phyloP scores from a whole-genome alignment of 1,140 invertebrate genomes.

The Drosophila mayri region DNA sequence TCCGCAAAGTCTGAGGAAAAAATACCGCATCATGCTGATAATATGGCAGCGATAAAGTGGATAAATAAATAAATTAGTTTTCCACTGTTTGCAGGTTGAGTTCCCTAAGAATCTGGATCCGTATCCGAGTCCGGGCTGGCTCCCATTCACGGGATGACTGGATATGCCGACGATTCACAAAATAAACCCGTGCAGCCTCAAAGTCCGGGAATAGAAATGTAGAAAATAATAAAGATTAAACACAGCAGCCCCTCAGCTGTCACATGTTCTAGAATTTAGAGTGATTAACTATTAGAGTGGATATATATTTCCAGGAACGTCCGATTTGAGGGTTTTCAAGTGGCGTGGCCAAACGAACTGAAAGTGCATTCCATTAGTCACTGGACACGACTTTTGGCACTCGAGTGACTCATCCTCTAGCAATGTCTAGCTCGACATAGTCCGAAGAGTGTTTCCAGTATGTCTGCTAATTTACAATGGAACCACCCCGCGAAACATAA shows the following conservation, averaged over 20 bases:
- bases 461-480: conserved; percentile 19
- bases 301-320: conserved; percentile 15
- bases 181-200: conserved; percentile 23
- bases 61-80: conserved; percentile 35
- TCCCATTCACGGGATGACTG: conserved; percentile 27
- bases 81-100: conserved; percentile 7
- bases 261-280: conserved; percentile 33
- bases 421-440: conserved; percentile 21
- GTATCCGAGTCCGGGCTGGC: not conserved
- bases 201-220: conserved; percentile 17
- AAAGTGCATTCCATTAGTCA: conserved; percentile 36
- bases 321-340: conserved; percentile 9
- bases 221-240: conserved; percentile 12
- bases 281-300: not conserved
- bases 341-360: conserved; percentile 14
- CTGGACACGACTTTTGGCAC: conserved; percentile 8
- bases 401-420: conserved; percentile 15
- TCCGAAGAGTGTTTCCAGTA: conserved; percentile 2
- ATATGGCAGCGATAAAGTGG: conserved; percentile 37
- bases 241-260: conserved; percentile 10
- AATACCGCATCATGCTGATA: conserved; percentile 68
- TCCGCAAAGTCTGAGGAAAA: conserved; percentile 69
- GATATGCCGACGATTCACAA: conserved; percentile 5
- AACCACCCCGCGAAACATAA: conserved; percentile 6
- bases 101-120: not conserved